A percentile compares a stretch with the other conserved stretches of the same genome.
These are phyloP conservation scores for Corvus cornix DNA, from an alignment of 2,113 vertebrate species.

Conservation along the genomic window DNA sequence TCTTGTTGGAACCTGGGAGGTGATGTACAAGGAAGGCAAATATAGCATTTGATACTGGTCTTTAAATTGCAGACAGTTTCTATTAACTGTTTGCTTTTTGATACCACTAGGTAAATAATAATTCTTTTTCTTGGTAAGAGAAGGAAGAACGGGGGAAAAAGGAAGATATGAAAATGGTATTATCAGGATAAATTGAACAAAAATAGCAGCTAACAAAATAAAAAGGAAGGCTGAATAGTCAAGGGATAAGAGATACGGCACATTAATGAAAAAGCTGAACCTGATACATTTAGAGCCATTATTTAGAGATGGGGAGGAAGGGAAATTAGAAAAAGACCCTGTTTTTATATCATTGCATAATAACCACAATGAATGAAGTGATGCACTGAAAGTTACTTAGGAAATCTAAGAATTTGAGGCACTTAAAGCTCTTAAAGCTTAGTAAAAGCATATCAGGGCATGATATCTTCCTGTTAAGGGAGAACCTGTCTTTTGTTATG, in stretches of 20 bases:
- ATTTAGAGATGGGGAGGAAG: not conserved
- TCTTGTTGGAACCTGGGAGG: not conserved
- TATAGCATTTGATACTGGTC: not conserved
- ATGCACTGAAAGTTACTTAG: not conserved
- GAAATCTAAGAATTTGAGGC: not conserved
- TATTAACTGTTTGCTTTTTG: not conserved
- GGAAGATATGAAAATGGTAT: not conserved
- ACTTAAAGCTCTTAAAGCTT: not conserved
- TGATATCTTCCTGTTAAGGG: not conserved
- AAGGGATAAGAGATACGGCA: not conserved
- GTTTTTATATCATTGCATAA: not conserved
- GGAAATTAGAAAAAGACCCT: not conserved
- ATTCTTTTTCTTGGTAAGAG: not conserved
- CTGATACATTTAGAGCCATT: not conserved
- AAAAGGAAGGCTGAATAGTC: not conserved
- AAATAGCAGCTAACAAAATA: not conserved
- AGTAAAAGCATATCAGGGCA: not conserved
- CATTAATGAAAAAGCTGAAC: not conserved
- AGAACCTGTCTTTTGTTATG: not conserved
- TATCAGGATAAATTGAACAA: not conserved
- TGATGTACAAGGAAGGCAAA: not conserved
- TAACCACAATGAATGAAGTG: not conserved
- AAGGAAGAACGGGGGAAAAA: fast-evolving
- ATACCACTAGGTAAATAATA: not conserved
- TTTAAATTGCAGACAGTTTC: not conserved